A percentile compares a stretch with the other conserved stretches of the same genome.
phyloP scores from a whole-genome alignment of 2,113 vertebrate species.

The Centropus bengalensis region DNA sequence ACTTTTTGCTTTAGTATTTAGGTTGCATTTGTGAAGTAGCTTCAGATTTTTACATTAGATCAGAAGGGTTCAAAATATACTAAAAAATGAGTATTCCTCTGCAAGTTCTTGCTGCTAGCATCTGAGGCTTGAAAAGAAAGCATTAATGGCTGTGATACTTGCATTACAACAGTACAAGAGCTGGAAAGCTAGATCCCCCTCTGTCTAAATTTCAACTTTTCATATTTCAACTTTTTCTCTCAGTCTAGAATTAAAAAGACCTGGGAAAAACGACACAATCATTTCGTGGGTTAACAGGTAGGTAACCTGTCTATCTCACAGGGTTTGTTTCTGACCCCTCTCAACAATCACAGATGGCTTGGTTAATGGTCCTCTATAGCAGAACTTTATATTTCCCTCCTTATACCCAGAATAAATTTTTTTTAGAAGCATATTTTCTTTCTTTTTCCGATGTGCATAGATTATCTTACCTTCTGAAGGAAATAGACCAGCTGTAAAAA shows the following conservation, averaged over 20 bases:
- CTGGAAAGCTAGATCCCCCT: background rate
- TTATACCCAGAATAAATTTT: background rate
- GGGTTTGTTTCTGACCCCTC: background rate
- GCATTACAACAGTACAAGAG: background rate
- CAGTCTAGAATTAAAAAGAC: background rate
- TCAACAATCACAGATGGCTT: background rate
- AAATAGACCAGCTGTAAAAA: background rate
- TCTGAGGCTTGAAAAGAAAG: background rate
- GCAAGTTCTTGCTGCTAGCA: background rate
- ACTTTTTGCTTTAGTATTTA: background rate
- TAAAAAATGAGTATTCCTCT: background rate
- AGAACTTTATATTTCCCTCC: background rate
- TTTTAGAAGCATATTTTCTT: background rate
- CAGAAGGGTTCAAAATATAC: background rate
- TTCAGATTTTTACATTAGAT: background rate
- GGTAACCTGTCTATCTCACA: background rate
- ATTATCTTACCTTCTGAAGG: background rate
- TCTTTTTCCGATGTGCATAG: background rate
- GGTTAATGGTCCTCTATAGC: background rate
- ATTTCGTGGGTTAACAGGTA: background rate
- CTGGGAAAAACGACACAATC: background rate
- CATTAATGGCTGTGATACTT: background rate
- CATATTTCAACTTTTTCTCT: background rate
- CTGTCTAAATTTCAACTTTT: background rate
- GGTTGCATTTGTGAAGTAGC: background rate